A percentile compares a stretch with the other conserved stretches of the same genome.
phyloP scores from a whole-genome alignment of 92 coral and sea anemone genomes.

The Micromussa lordhowensis region DNA sequence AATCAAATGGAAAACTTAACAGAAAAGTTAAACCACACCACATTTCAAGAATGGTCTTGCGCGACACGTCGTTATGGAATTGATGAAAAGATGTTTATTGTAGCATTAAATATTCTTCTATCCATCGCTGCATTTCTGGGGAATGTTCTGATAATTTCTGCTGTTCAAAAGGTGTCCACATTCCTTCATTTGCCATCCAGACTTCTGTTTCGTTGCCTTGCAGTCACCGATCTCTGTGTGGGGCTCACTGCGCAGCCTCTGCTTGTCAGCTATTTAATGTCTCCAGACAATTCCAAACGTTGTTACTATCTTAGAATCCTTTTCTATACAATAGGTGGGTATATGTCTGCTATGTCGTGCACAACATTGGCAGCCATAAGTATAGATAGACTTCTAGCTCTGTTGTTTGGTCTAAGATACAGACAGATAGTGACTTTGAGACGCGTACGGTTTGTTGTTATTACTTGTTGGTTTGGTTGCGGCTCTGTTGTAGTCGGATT shows the following conservation, averaged over 20 bases:
- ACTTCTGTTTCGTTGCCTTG: neutral
- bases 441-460: neutral
- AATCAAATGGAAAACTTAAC: neutral
- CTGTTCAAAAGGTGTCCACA: neutral
- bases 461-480: too few species aligned
- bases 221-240: neutral
- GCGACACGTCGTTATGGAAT: neutral
- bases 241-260: neutral
- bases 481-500: too few species aligned
- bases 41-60: neutral
- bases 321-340: neutral
- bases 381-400: neutral
- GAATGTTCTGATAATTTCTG: neutral
- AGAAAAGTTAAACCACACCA: neutral
- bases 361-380: neutral
- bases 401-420: conserved; percentile 6
- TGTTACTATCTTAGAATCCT: neutral
- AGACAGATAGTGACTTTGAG: neutral
- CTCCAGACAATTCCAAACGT: neutral
- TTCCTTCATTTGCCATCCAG: neutral
- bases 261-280: neutral
- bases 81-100: neutral
- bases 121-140: neutral
- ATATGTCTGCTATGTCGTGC: too few species aligned
- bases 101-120: neutral